phyloP scores from a whole-genome alignment of 2,888 invertebrate species.

The Hemistola chrysoprasaria region DNA sequence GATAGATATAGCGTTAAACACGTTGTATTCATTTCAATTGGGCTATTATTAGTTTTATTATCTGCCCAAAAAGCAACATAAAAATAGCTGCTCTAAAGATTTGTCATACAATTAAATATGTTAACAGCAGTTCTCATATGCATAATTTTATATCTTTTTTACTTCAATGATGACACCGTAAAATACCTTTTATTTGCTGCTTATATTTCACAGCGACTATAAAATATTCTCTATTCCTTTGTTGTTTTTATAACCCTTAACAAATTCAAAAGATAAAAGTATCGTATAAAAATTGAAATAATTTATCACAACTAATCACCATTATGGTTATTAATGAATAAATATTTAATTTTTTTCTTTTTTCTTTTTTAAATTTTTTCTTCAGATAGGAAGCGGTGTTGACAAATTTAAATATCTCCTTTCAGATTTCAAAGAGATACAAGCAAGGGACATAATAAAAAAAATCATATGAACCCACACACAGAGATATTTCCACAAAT shows the following conservation, averaged over 20 bases:
- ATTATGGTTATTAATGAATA: slow-evolving; percentile 51
- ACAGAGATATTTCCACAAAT: slow-evolving; percentile 73
- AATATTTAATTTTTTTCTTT: slow-evolving; percentile 66
- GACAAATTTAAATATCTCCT: slow-evolving; percentile 74
- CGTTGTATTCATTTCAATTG: too few species aligned
- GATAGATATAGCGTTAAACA: too few species aligned
- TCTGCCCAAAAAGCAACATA: too few species aligned
- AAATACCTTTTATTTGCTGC: slow-evolving; percentile 2
- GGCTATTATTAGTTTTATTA: too few species aligned
- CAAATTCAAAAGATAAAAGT: slow-evolving; percentile 14
- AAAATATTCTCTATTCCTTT: slow-evolving; percentile 2
- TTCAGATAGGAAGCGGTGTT: slow-evolving; percentile 72
- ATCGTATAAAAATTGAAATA: slow-evolving; percentile 16
- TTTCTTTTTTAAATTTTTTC: slow-evolving; percentile 53
- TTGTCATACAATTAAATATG: too few species aligned
- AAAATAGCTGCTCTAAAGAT: too few species aligned
- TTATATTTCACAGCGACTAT: not conserved
- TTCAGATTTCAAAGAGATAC: slow-evolving; percentile 71
- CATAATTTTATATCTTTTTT: not conserved
- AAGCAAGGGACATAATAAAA: slow-evolving; percentile 59
- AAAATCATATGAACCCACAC: slow-evolving; percentile 67
- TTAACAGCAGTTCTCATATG: not conserved
- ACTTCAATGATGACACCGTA: slow-evolving; percentile 2
- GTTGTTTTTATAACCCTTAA: slow-evolving; percentile 4
- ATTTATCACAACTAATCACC: slow-evolving; percentile 48